A percentile compares a stretch with the other conserved stretches of the same genome.
phyloP scores from a whole-genome alignment of 2,113 vertebrate genomes.

The Charina bottae region DNA sequence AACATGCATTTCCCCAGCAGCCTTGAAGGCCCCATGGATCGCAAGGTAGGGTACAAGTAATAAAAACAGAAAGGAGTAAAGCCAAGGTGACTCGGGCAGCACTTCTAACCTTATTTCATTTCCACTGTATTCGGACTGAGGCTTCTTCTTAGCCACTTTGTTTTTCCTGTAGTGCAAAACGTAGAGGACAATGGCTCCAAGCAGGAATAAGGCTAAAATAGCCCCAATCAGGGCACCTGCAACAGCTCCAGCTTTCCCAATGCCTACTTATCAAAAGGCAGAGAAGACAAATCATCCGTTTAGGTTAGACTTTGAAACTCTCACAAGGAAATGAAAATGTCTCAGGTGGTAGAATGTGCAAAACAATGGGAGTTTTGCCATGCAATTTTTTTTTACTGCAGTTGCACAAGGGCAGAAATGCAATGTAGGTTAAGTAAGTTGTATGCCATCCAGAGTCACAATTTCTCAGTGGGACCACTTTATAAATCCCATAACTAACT shows the following conservation, averaged over 20 bases:
- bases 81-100: too few species aligned
- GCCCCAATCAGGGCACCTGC: slow-evolving; percentile 71
- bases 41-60: not conserved
- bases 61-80: not conserved
- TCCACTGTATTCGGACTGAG: not conserved
- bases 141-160: slow-evolving; percentile 3
- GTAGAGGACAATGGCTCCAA: slow-evolving; percentile 54
- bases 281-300: not conserved
- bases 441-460: too few species aligned
- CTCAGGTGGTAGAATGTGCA: not conserved
- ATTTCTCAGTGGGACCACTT: not conserved
- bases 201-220: slow-evolving; percentile 65
- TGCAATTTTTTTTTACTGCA: not conserved
- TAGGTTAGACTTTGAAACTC: not conserved
- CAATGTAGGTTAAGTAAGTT: not conserved
- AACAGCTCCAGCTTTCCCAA: slow-evolving; percentile 57
- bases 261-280: slow-evolving; percentile 30
- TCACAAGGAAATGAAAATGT: not conserved
- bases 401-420: not conserved
- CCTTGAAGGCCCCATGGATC: not conserved
- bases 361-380: not conserved
- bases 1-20: not conserved
- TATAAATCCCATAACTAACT: not conserved
- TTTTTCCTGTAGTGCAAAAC: slow-evolving; percentile 44
- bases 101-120: slow-evolving; percentile 53